phyloP scores from a whole-genome alignment of 2,113 vertebrate species.

The Odontophorus gujanensis region DNA sequence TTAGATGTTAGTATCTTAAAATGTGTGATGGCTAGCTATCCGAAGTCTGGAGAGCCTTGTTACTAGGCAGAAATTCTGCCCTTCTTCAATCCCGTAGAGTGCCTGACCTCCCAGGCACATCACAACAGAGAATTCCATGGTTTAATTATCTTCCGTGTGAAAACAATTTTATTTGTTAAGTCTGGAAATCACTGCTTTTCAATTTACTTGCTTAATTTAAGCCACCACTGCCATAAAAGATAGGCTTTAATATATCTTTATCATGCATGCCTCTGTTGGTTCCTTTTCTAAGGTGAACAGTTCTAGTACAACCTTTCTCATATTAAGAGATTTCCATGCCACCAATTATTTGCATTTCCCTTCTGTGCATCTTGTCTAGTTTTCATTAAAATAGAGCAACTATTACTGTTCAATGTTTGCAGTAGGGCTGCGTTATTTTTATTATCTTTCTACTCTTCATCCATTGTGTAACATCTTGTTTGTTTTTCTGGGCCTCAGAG shows the following conservation, averaged over 20 bases:
- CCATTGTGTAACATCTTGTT: background rate
- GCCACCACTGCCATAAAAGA: background rate
- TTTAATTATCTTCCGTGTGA: conserved; percentile 46
- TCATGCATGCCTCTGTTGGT: background rate
- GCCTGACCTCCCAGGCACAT: background rate
- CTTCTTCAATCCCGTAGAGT: background rate
- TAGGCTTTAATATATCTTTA: conserved; percentile 8
- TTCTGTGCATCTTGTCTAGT: background rate
- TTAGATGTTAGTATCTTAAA: background rate
- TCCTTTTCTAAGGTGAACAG: background rate
- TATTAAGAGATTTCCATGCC: background rate
- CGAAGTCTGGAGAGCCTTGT: background rate
- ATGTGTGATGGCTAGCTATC: background rate
- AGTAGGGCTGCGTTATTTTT: background rate
- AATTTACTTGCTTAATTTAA: conserved; percentile 27
- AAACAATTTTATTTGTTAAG: conserved; percentile 40
- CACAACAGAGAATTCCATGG: background rate
- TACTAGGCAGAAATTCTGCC: background rate
- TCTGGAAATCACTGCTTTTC: conserved; percentile 40
- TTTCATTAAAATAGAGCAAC: background rate
- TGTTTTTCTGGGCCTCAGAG: background rate
- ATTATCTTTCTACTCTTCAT: background rate
- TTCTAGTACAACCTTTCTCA: background rate
- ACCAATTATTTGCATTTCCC: background rate
- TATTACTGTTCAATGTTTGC: background rate